Conservation (phyloP, 1,140 invertebrate species). For the Drepana arcuata region DNA sequence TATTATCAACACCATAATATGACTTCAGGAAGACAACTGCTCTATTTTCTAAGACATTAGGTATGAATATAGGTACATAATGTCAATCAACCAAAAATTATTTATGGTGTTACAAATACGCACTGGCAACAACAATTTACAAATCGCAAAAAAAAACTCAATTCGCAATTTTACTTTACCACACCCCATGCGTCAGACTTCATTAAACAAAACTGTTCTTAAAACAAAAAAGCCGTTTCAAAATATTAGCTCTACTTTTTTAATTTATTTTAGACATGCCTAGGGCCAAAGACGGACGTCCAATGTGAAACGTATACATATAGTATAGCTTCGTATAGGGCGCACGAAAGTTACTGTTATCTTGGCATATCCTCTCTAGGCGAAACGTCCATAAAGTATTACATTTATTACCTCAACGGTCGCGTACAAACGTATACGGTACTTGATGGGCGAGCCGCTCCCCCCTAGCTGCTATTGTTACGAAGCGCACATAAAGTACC, state of each 20-base stretch:
- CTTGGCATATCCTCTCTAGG: conserved; percentile 73
- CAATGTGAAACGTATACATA: conserved; percentile 38
- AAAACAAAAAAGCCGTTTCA: too few species aligned
- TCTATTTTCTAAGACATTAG: too few species aligned
- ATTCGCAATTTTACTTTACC: too few species aligned
- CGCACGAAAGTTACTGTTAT: conserved; percentile 73
- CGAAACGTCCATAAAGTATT: conserved; percentile 61
- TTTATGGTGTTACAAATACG: too few species aligned
- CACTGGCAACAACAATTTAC: too few species aligned
- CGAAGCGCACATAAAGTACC: conserved; percentile 63
- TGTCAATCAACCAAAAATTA: too few species aligned
- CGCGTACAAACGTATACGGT: conserved; percentile 45
- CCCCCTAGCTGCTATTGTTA: conserved; percentile 72
- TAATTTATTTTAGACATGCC: conserved; percentile 28
- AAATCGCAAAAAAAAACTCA: too few species aligned
- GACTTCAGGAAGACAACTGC: too few species aligned
- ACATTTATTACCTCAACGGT: conserved; percentile 55
- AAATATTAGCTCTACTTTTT: conserved; percentile 17
- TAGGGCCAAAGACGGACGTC: conserved; percentile 33
- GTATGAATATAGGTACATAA: too few species aligned
- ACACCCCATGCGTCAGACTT: too few species aligned
- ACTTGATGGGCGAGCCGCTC: conserved; percentile 64
- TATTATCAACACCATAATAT: too few species aligned
- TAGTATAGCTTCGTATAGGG: conserved; percentile 49
- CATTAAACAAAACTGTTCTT: too few species aligned